A percentile compares a stretch with the other conserved stretches of the same genome.
These are phyloP conservation scores for Temnothorax curvispinosus DNA, from an alignment of 1,140 invertebrate species.

Conservation along the genomic window DNA sequence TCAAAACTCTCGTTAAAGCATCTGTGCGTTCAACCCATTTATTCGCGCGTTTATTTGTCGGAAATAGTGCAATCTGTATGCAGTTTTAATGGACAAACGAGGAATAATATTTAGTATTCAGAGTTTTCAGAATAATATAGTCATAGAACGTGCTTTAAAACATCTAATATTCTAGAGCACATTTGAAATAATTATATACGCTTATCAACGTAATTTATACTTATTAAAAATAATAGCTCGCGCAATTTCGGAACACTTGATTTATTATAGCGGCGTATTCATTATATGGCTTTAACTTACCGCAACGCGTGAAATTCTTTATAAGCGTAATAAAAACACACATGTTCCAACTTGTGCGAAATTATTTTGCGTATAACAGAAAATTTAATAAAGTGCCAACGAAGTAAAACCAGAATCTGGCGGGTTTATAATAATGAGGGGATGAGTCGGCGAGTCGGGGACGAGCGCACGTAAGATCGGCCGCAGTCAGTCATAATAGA, in stretches of 20 bases:
- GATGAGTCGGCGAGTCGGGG: background rate
- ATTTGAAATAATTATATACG: background rate
- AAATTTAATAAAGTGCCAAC: conserved; percentile 54
- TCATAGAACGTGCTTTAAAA: too few species aligned
- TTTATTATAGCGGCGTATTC: too few species aligned
- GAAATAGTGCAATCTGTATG: conserved; percentile 22
- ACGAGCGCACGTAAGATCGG: conserved; percentile 40
- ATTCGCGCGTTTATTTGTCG: conserved; percentile 4
- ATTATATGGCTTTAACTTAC: too few species aligned
- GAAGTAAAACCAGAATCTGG: conserved; percentile 21
- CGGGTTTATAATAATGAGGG: conserved; percentile 31
- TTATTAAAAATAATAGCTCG: background rate
- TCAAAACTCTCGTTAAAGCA: conserved; percentile 7
- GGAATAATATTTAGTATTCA: background rate
- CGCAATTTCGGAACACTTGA: too few species aligned
- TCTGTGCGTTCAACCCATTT: background rate
- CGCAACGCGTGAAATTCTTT: background rate
- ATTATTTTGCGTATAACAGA: background rate
- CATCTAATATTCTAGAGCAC: background rate
- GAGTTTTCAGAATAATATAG: background rate
- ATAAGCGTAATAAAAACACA: background rate
- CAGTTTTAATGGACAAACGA: background rate
- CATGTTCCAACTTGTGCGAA: background rate
- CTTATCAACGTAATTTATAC: background rate
- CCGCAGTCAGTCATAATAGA: conserved; percentile 62